A percentile compares a stretch with the other conserved stretches of the same genome.
Evolutionary conservation across 2,113 vertebrate species (phyloP).

Genomic region (Baryphthengus martii): DNA sequence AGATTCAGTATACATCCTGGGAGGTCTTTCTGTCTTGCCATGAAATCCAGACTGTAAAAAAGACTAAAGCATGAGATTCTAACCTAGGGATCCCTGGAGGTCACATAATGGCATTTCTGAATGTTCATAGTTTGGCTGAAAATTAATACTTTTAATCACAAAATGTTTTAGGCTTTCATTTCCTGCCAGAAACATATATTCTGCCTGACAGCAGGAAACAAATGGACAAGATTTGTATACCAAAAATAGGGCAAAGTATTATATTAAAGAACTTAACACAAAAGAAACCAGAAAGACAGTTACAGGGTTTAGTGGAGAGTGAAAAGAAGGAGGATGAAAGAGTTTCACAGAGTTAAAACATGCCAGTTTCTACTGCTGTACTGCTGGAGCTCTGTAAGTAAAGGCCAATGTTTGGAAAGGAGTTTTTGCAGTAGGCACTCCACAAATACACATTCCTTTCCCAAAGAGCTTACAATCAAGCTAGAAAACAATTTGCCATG

Average conservation of each 20-base stretch:
- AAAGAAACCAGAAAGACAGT: background rate
- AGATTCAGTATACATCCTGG: background rate
- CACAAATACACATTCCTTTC: background rate
- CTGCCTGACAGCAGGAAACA: background rate
- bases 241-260: background rate
- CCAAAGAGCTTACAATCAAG: background rate
- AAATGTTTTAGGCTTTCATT: background rate
- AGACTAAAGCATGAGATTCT: background rate
- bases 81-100: background rate
- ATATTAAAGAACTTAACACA: background rate
- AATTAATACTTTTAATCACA: background rate
- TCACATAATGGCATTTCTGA: background rate
- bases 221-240: background rate
- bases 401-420: background rate
- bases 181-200: background rate
- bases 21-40: background rate
- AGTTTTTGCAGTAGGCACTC: background rate
- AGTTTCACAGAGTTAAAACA: background rate
- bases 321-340: background rate
- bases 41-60: background rate
- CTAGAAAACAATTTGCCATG: background rate
- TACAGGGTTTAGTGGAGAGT: background rate
- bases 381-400: background rate
- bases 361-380: background rate
- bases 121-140: background rate